A percentile compares a stretch with the other conserved stretches of the same genome.
Conservation (phyloP, 2,797 vertebrate species). For the Emys orbicularis region DNA sequence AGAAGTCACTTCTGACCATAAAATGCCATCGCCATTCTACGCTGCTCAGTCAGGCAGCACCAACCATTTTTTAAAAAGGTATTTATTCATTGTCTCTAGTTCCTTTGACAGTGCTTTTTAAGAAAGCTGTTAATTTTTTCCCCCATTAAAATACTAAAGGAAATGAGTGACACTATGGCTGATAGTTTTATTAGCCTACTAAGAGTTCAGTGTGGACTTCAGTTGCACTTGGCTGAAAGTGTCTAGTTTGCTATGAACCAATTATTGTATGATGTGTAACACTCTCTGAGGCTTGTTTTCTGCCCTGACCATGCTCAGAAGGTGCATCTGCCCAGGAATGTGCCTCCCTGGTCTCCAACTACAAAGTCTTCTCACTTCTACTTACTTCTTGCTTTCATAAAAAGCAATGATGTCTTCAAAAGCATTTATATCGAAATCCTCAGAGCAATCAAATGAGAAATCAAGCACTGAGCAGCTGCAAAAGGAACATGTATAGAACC, state of each 20-base stretch:
- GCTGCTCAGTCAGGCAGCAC: slow-evolving; percentile 32
- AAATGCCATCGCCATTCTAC: slow-evolving; percentile 33
- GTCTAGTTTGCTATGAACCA: not conserved
- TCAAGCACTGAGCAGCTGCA: slow-evolving; percentile 88
- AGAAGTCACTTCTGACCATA: slow-evolving; percentile 53
- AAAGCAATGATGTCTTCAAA: slow-evolving; percentile 95
- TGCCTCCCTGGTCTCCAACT: slow-evolving; percentile 76
- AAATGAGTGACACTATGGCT: not conserved
- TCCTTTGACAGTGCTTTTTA: not conserved
- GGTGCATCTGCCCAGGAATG: slow-evolving; percentile 35
- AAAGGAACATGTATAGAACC: slow-evolving; percentile 78
- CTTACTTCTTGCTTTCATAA: slow-evolving; percentile 94
- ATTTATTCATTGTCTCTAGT: not conserved
- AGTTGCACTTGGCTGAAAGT: not conserved
- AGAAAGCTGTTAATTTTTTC: not conserved
- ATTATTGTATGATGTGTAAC: not conserved
- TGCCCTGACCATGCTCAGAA: slow-evolving; percentile 41
- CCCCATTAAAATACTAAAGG: not conserved
- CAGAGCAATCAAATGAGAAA: slow-evolving; percentile 95
- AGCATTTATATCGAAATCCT: slow-evolving; percentile 90
- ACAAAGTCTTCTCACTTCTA: slow-evolving; percentile 75
- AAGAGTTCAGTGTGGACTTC: not conserved
- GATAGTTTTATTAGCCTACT: not conserved
- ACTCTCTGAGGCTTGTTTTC: not conserved
- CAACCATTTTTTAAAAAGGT: not conserved